These are phyloP conservation scores for Drosophila sechellia DNA, from an alignment of 1,140 invertebrate genomes.

Conservation along the genomic window DNA sequence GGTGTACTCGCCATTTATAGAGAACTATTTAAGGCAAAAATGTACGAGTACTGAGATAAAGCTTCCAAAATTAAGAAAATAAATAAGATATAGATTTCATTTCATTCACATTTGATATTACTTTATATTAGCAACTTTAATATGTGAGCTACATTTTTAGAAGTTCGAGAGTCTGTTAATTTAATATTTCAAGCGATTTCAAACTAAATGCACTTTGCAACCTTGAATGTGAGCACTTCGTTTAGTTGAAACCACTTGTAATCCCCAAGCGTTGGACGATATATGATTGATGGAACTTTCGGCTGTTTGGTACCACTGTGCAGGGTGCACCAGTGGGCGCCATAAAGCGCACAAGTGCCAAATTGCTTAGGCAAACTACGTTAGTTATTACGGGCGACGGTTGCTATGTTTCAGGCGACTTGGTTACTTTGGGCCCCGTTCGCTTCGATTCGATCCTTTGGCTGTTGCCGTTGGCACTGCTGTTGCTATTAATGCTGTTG, in stretches of 20 bases:
- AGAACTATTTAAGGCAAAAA: too few relatives aligned
- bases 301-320: conserved; percentile 23
- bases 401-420: conserved; percentile 43
- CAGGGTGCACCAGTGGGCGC: conserved; percentile 3
- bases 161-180: too few relatives aligned
- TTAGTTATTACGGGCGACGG: conserved; percentile 64
- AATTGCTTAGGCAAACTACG: conserved; percentile 76
- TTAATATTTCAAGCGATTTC: too few relatives aligned
- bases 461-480: not conserved
- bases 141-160: too few relatives aligned
- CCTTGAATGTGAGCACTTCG: too few relatives aligned
- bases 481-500: conserved; percentile 17
- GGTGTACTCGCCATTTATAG: too few relatives aligned
- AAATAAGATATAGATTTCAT: too few relatives aligned
- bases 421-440: conserved; percentile 32
- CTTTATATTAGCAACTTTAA: too few relatives aligned
- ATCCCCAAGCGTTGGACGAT: not conserved
- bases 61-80: too few relatives aligned
- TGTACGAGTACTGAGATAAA: too few relatives aligned
- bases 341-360: conserved; percentile 76
- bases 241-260: not conserved
- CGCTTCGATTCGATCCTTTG: conserved; percentile 12
- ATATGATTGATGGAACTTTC: conserved; percentile 19
- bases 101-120: too few relatives aligned
- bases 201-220: too few relatives aligned